phyloP scores from a whole-genome alignment of 2,797 vertebrate species.

The Cercopithecus mitis region DNA sequence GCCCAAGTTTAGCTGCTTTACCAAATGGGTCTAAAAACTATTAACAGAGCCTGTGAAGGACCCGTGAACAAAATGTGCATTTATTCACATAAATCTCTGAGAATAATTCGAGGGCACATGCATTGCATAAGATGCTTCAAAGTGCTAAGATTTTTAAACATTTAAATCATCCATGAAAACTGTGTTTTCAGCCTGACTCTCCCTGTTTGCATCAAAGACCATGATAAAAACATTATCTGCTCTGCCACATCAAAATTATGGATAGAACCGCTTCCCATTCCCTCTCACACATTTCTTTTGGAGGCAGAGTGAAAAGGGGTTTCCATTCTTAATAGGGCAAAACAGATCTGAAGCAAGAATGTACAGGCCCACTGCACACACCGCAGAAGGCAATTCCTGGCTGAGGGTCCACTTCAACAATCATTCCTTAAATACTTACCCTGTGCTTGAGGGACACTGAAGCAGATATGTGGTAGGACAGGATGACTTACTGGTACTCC shows the following conservation, averaged over 20 bases:
- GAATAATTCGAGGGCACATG: background rate
- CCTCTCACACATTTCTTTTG: background rate
- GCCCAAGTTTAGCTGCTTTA: background rate
- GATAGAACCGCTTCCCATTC: background rate
- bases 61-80: background rate
- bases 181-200: constrained; percentile 32
- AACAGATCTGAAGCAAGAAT: background rate
- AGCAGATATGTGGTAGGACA: background rate
- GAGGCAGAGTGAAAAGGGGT: background rate
- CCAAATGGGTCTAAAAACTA: background rate
- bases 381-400: background rate
- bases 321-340: constrained; percentile 1
- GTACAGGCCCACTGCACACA: background rate
- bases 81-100: constrained; percentile 5
- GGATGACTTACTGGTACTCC: background rate
- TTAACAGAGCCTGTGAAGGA: background rate
- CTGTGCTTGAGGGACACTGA: no score
- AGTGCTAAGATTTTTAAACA: background rate
- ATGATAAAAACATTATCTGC: constrained; percentile 18
- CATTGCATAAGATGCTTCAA: constrained; percentile 2
- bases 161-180: constrained; percentile 44
- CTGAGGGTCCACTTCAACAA: background rate
- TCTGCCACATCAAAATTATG: background rate
- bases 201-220: constrained; percentile 7
- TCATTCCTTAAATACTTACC: background rate